Evolutionary conservation across 2,797 vertebrate species (phyloP), one percentile per base, ranked within the genome.

Genomic region (Syngnathus rostellatus): DNA sequence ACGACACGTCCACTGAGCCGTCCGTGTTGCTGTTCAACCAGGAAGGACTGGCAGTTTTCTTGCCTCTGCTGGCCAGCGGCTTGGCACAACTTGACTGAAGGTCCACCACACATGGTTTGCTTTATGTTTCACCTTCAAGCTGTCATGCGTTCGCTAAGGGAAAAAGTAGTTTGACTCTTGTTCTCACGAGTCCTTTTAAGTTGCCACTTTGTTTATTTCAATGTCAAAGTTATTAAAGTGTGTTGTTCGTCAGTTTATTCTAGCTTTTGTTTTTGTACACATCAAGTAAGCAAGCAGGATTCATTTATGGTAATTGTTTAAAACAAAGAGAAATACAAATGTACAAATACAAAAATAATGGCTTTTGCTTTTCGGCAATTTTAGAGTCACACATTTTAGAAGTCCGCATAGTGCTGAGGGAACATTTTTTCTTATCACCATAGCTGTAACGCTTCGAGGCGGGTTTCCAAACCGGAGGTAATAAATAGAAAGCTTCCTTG

Each of bases 11-110:
- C 25, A 12, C 12, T 2, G 90, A 94, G 65, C 77, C 90, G 59
- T 89, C 78, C 0, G 88, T 97, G 76, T 83, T 81, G 31, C 86
- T 99, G 68, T 95, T 92, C 78, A 84, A 91, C 19, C 81, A 90
- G 43, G 75, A 89, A 0, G 81, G 85, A 57, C 77, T 74, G 12
- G 76, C 90, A 23, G 79, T 97, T 62, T 92, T 96, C 31, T 83
- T 87, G 78, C 87, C 92, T 38, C 88, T 99, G 73, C 77, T 98
- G 77, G 83, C 82, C 79, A 87, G 87, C 66, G 94, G 94, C 54
- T 89, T 96, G 50, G 95, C 94, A 1, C 92, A 93, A 23, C 72
- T 85, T 2, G 90, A 92, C 5, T 92, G 86, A 78, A 23, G 19
- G 9, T 45, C 0, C 45, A 43, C 11, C 46, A 8, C 0, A 37